Base-by-base conservation (phyloP, 2,797 vertebrate genomes). In the Corythornis leucogaster region DNA sequence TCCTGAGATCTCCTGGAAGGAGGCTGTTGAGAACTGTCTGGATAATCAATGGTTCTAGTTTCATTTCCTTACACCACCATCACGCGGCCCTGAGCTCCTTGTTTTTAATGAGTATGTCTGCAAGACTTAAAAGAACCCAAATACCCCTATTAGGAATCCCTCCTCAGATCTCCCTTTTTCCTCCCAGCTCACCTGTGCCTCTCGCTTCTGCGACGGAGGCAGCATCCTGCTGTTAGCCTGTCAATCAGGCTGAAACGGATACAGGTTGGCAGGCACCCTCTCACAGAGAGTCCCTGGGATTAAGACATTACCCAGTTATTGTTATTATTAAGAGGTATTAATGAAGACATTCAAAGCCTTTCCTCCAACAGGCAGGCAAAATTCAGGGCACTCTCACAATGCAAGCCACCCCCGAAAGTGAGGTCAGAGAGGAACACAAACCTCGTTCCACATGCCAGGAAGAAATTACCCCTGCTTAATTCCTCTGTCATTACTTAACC, bases 141-240 rank as follows among this genome's bases (percentile, higher is more conserved):
- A 90, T 38, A 91, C 9, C 73, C 82, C 94, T 77, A 88, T 92
- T 91, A 94, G 89, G 66, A 80, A 92, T 90, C 76, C 78, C 83
- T 86, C 92, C 64, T 96, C 92, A 96, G 87, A 96, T 93, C 76
- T 90, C 89, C 8, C 87, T 69, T 74, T 90, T 68, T 59, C 82
- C 87, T 92, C 43, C 19, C 62, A 59, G 93, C 77, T 96, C 94
- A 96, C 96, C 96, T 97, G 94, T 82, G 89, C 91, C 90, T 88
- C 93, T 93, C 26, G 21, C 67, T 92, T 62, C 84, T 15, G 91
- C 53, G 5, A 58, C 1, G 43, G 80, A 94, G 91, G 75, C 79
- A 91, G 94, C 75, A 71, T 93, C 96, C 96, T 63, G 95, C 97
- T 96, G 96, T 73, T 90, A 80, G 92, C 85, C 90, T 38, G 22